A percentile compares a stretch with the other conserved stretches of the same genome.
Conservation (phyloP, 2,113 vertebrate genomes). For the Daubentonia madagascariensis region DNA sequence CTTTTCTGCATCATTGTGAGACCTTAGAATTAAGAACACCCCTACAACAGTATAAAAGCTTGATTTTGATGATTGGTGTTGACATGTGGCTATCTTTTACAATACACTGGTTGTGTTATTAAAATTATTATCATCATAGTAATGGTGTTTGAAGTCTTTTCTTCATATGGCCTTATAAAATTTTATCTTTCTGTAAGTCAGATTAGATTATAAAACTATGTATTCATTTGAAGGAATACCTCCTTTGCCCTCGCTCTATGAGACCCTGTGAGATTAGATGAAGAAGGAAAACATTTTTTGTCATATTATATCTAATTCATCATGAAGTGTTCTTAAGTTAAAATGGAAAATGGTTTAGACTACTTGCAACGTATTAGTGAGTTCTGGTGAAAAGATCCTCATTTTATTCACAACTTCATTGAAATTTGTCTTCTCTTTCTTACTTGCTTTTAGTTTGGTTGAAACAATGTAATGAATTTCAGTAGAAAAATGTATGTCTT, state of each 20-base stretch:
- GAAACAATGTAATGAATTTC: not conserved
- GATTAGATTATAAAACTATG: not conserved
- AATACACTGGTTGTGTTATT: not conserved
- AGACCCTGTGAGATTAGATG: not conserved
- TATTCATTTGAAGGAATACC: not conserved
- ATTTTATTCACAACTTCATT: not conserved
- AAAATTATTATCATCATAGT: not conserved
- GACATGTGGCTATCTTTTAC: not conserved
- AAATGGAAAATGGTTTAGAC: constrained; percentile 14
- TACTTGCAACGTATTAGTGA: not conserved
- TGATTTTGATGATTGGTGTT: constrained; percentile 4
- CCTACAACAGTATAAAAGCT: not conserved
- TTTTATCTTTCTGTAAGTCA: not conserved
- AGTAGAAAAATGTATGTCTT: not conserved
- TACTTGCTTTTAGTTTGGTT: not conserved
- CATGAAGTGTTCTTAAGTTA: not conserved
- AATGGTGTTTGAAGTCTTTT: not conserved
- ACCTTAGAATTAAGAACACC: not conserved
- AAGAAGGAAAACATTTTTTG: constrained; percentile 32
- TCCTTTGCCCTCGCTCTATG: not conserved
- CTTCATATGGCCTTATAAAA: not conserved
- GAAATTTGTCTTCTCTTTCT: not conserved
- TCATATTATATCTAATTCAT: not conserved
- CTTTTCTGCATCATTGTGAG: not conserved
- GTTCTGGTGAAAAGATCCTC: not conserved